Evolutionary conservation across 2,113 vertebrate genomes (phyloP), one percentile per base, ranked within the genome.

Genomic region (Leiothrix lutea): DNA sequence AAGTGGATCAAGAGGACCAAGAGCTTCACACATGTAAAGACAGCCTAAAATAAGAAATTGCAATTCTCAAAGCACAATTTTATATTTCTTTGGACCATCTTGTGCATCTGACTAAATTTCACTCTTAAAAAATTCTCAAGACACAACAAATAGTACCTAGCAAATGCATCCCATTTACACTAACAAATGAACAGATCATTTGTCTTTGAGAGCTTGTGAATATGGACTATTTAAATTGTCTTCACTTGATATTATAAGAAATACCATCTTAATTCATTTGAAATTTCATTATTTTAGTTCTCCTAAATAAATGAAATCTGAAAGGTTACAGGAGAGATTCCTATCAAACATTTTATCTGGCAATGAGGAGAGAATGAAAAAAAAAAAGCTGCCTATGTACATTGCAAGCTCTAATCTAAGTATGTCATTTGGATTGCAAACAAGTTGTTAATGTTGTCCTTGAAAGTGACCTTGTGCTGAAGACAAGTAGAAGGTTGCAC

Each of bases 221-320:
- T 97, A 95, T 91, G 77, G 90, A 96, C 83, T 86, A 87, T 94
- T 97, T 94, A 97, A 97, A 96, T 95, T 95, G 82, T 97, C 96
- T 97, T 97, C 93, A 90, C 66, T 94, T 97, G 74, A 92, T 96
- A 95, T 95, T 95, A 95, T 97, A 96, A 70, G 92, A 97, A 97
- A 97, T 95, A 98, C 77, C 82, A 97, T 96, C 94, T 97, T 98
- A 98, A 98, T 97, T 98, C 9, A 1, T 97, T 97, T 98, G 97
- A 94, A 95, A 97, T 97, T 97, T 98, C 94, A 97, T 98, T 98
- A 98, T 98, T 98, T 97, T 95, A 82, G 51, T 94, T 97, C 92
- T 96, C 91, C 89, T 93, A 97, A 97, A 97, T 96, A 98, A 98
- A 98, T 97, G 91, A 96, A 97, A 97, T 97, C 84, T 97, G 97